Conservation (phyloP, 2,888 invertebrate genomes). For the Melitaea athalia region DNA sequence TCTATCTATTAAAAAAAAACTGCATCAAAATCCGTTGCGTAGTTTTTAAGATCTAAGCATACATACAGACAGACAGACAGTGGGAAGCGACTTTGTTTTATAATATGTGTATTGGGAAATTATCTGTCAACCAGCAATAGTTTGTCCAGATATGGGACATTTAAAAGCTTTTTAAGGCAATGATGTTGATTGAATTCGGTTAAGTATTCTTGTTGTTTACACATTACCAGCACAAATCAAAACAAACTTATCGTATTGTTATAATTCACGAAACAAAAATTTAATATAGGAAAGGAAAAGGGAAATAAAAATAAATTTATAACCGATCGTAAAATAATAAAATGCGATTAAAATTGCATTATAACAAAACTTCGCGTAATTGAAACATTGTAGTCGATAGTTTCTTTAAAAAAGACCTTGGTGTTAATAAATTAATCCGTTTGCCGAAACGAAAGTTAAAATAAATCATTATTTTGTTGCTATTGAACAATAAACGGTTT, state of each 20-base stretch:
- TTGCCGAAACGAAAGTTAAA: constrained; percentile 34
- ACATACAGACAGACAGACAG: no score
- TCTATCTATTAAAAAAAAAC: no score
- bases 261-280: not conserved
- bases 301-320: constrained; percentile 15
- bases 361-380: constrained; percentile 11
- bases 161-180: no score
- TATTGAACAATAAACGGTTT: constrained; percentile 2
- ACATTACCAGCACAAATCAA: not conserved
- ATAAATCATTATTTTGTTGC: constrained; percentile 28
- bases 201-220: no score
- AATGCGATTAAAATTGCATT: constrained; percentile 15
- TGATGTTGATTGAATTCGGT: no score
- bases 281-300: constrained; percentile 5
- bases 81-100: no score
- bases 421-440: constrained; percentile 24
- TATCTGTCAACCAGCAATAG: no score
- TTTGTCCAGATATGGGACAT: no score
- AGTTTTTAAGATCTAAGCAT: no score
- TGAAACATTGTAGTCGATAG: constrained; percentile 25
- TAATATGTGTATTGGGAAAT: no score
- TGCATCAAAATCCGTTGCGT: no score
- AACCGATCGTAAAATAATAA: constrained; percentile 7
- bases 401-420: constrained; percentile 33
- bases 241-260: not conserved